Evolutionary conservation across 2,797 vertebrate genomes (phyloP).

Genomic region (Periparus ater): DNA sequence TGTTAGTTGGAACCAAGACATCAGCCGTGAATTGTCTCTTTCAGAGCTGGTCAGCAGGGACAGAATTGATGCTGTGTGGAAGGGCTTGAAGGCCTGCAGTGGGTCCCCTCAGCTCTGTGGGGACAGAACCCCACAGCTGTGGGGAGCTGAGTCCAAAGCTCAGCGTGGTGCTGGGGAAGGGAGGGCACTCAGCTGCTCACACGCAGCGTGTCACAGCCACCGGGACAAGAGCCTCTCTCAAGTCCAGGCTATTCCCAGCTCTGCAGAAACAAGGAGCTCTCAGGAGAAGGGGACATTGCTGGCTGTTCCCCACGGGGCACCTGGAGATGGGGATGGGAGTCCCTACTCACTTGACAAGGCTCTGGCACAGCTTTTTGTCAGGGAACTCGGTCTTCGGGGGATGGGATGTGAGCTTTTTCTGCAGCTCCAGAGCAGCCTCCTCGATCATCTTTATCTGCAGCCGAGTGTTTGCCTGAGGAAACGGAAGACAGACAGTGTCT

Average conservation of each 20-base stretch:
- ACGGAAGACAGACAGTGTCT: background rate
- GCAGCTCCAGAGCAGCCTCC: slow-evolving; percentile 70
- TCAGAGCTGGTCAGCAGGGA: background rate
- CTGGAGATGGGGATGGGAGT: background rate
- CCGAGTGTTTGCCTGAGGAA: slow-evolving; percentile 74
- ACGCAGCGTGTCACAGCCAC: background rate
- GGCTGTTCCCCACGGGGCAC: background rate
- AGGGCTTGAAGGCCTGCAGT: background rate
- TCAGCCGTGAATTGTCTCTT: background rate
- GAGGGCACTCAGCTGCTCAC: background rate
- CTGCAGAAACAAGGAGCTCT: background rate
- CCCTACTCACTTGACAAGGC: slow-evolving; percentile 79
- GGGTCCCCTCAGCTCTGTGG: background rate
- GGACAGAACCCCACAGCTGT: background rate
- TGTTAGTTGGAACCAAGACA: background rate
- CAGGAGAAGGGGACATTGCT: background rate
- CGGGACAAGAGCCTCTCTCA: background rate
- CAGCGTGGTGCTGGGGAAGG: background rate
- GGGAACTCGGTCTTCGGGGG: background rate
- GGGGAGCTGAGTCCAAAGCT: background rate
- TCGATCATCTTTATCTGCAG: slow-evolving; percentile 84
- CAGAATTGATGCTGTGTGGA: background rate
- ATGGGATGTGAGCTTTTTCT: background rate
- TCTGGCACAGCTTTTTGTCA: slow-evolving; percentile 50
- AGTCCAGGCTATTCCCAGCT: background rate